Evolutionary conservation across 2,113 vertebrate genomes (phyloP), one percentile per base, ranked within the genome.

Genomic region (Centropristis striata): DNA sequence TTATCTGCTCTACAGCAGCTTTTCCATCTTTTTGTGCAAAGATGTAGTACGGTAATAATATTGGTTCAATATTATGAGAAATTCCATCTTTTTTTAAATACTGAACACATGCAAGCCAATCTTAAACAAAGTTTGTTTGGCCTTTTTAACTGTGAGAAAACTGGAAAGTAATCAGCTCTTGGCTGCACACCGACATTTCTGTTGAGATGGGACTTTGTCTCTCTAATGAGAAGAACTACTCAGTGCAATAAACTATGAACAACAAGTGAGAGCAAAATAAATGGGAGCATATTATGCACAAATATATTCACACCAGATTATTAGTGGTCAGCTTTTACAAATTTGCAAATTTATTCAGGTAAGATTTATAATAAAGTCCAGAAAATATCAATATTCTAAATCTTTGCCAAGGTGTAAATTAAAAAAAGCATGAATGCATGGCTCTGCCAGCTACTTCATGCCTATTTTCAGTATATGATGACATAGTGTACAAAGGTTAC

Each of bases 401-500:
- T 75, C 10, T 50, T 66, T 74, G 50, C 58, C 54, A 28, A 70
- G 28, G 36, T 71, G 23, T 36, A 27, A 72, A 77, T 47, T 67
- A 57, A 85, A 75, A 74, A 1, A 47, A 70, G 20, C n/a, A 63
- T 44, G 27, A 73, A 14, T 61, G 2, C 25, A 42, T 42, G 78
- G 65, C 18, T 23, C 46, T 58, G 42, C 8, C 68, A 49, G 74
- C 46, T 55, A 58, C 23, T 28, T 60, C 32, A 57, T 63, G 59
- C 50, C 82, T 81, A 72, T 75, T 88, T 73, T 32, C 69, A 82
- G 60, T 79, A 65, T 83, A 86, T 66, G 50, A 78, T 82, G 86
- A 75, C 74, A 85, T 80, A 58, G 39, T 69, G 16, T 47, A 84
- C 59, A 95, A 93, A 95, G 91, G 90, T 94, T 91, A 94, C 92